Evolutionary conservation across 2,888 invertebrate genomes (phyloP).

Genomic region (Actias luna): DNA sequence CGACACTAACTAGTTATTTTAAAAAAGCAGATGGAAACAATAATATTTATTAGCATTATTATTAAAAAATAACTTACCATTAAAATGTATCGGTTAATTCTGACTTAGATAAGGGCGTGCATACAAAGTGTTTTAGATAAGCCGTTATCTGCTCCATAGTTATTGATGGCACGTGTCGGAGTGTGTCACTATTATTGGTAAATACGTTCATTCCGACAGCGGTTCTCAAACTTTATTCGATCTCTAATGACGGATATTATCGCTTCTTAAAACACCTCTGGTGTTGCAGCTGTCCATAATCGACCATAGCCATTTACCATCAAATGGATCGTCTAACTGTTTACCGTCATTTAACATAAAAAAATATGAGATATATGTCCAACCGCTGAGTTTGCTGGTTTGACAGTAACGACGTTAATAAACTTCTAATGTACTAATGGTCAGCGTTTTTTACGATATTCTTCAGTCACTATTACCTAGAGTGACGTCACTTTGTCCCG

Average conservation of each 20-base stretch:
- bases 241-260: too few species aligned
- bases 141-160: constrained; percentile 12
- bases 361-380: too few species aligned
- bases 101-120: constrained; percentile 10
- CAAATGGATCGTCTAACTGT: too few species aligned
- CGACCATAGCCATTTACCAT: too few species aligned
- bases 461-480: neutral
- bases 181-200: constrained; percentile 1
- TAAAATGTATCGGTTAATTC: neutral
- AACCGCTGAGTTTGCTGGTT: too few species aligned
- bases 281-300: too few species aligned
- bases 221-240: constrained; percentile 3
- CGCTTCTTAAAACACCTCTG: too few species aligned
- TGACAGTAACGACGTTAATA: too few species aligned
- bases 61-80: neutral
- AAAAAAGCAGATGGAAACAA: neutral
- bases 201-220: neutral
- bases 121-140: constrained; percentile 20
- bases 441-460: neutral
- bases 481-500: neutral
- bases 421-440: too few species aligned
- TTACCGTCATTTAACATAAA: too few species aligned
- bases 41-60: neutral
- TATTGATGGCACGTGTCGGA: constrained; percentile 17
- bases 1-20: neutral